A percentile compares a stretch with the other conserved stretches of the same genome.
phyloP scores from a whole-genome alignment of 2,797 vertebrate genomes.

The Liasis olivaceus region DNA sequence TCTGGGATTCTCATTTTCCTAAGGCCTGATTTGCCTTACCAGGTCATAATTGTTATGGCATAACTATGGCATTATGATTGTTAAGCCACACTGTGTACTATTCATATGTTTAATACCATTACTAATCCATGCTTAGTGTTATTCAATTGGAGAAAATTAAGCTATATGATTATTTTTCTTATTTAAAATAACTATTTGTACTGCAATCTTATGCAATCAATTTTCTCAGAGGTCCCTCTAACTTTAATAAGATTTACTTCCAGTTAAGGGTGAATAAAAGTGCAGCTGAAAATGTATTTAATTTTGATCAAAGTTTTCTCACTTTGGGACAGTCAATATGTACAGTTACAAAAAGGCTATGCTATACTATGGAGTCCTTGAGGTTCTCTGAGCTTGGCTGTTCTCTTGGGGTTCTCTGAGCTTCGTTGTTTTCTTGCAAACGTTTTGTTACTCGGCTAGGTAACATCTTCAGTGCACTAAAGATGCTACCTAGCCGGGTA shows the following conservation, averaged over 20 bases:
- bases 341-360: too few species aligned
- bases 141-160: background rate
- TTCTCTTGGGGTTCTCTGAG: too few species aligned
- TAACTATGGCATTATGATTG: background rate
- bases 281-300: background rate
- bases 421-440: too few species aligned
- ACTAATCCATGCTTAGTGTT: background rate
- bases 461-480: too few species aligned
- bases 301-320: background rate
- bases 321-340: background rate
- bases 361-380: too few species aligned
- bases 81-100: background rate
- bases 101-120: background rate
- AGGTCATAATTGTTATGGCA: background rate
- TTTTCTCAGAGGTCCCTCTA: background rate
- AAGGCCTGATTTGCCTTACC: background rate
- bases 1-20: background rate
- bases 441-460: too few species aligned
- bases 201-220: background rate
- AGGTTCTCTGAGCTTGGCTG: too few species aligned
- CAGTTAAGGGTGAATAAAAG: background rate
- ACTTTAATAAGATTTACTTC: background rate
- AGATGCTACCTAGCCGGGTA: too few species aligned
- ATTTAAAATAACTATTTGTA: background rate
- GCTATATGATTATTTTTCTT: background rate